Percentiles rank a stretch among this genome's conserved stretches.
These are phyloP conservation scores for Prietella phreatophila DNA, from an alignment of 2,113 vertebrate genomes.

Conservation along the genomic window DNA sequence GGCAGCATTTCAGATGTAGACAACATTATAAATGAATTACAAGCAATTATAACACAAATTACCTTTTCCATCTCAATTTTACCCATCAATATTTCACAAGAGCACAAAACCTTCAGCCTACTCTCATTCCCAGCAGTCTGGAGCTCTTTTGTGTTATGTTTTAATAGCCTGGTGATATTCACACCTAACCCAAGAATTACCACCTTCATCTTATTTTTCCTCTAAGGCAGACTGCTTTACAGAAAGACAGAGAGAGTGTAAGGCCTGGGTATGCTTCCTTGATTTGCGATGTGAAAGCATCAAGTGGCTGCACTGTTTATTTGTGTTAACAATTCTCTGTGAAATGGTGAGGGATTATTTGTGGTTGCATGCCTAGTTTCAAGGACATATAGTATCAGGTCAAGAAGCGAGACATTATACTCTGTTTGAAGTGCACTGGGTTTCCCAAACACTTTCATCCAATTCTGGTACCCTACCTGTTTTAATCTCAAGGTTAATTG, in stretches of 20 bases:
- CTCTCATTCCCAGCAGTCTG: neutral
- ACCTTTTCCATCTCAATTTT: slow-evolving; percentile 7
- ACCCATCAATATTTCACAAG: neutral
- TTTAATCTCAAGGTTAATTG: neutral
- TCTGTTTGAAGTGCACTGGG: neutral
- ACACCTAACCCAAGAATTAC: slow-evolving; percentile 18
- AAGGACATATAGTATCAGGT: neutral
- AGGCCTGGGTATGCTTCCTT: neutral
- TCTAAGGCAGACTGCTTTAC: slow-evolving; percentile 1
- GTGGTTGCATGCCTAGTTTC: neutral
- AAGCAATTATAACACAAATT: slow-evolving; percentile 16
- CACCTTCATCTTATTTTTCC: slow-evolving; percentile 14
- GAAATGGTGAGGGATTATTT: slow-evolving; percentile 4
- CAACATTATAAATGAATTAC: neutral
- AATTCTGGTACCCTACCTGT: neutral
- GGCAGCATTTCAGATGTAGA: neutral
- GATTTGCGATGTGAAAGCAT: neutral
- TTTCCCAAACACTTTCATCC: neutral
- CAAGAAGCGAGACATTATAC: neutral
- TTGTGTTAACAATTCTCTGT: slow-evolving; percentile 11
- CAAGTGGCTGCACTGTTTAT: slow-evolving; percentile 26
- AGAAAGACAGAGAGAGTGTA: neutral
- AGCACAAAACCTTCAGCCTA: neutral
- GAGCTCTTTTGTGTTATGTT: neutral
- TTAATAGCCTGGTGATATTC: slow-evolving; percentile 25